phyloP scores from a whole-genome alignment of 2,797 vertebrate species.

The Eutrigla gurnardus region DNA sequence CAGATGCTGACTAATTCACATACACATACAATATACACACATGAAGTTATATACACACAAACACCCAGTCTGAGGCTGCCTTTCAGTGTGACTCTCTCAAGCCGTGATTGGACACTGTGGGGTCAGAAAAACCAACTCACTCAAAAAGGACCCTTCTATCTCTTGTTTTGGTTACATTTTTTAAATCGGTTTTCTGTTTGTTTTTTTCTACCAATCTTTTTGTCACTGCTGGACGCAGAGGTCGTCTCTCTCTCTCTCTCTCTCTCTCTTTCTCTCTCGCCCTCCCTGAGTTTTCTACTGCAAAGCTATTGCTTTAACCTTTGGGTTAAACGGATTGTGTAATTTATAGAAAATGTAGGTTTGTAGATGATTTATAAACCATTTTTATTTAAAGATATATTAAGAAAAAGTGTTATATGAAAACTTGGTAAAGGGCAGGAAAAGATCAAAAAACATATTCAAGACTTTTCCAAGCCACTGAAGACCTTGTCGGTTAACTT shows the following conservation, averaged over 20 bases:
- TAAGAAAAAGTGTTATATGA: slow-evolving; percentile 39
- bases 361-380: slow-evolving; percentile 75
- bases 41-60: slow-evolving; percentile 11
- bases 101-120: slow-evolving; percentile 31
- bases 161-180: slow-evolving; percentile 53
- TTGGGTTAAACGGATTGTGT: slow-evolving; percentile 59
- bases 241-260: slow-evolving; percentile 37
- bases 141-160: slow-evolving; percentile 42
- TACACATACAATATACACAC: slow-evolving; percentile 18
- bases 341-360: slow-evolving; percentile 75
- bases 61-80: slow-evolving; percentile 44
- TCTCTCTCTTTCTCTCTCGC: slow-evolving; percentile 26
- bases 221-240: slow-evolving; percentile 69
- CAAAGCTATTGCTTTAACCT: slow-evolving; percentile 52
- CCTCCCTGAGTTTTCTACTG: slow-evolving; percentile 72
- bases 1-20: slow-evolving; percentile 52
- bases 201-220: slow-evolving; percentile 75
- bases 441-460: slow-evolving; percentile 49
- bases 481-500: slow-evolving; percentile 42
- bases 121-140: slow-evolving; percentile 42
- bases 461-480: slow-evolving; percentile 38
- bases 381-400: slow-evolving; percentile 74
- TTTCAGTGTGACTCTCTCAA: slow-evolving; percentile 19
- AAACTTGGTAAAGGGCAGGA: slow-evolving; percentile 46
- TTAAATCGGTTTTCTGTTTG: slow-evolving; percentile 59